Evolutionary conservation across 2,797 vertebrate species (phyloP).

Genomic region (Argya squamiceps): DNA sequence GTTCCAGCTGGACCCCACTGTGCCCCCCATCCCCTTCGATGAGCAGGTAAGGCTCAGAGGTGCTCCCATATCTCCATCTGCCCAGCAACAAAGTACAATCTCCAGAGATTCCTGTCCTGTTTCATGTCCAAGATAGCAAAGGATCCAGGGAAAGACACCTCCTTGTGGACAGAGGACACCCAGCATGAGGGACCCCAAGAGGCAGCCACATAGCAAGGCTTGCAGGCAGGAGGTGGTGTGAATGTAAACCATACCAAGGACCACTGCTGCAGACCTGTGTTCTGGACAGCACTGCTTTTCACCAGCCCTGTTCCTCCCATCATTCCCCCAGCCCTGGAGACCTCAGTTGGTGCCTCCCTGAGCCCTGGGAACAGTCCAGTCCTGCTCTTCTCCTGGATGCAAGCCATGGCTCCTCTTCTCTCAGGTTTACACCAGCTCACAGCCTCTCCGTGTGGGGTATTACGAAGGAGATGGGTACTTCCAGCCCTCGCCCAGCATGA

Average conservation of each 20-base stretch:
- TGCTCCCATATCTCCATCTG: not conserved
- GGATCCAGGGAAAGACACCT: not conserved
- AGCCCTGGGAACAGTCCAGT: not conserved
- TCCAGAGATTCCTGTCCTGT: rapidly evolving
- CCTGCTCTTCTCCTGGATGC: rapidly evolving
- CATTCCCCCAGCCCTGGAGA: not conserved
- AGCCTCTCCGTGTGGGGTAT: slow-evolving; percentile 78
- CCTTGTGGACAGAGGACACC: not conserved
- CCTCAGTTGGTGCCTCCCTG: not conserved
- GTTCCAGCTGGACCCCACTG: slow-evolving; percentile 83
- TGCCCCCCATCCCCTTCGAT: slow-evolving; percentile 83
- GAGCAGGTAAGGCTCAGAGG: slow-evolving; percentile 69
- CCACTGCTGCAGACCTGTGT: not conserved
- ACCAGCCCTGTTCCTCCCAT: not conserved
- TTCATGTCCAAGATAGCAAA: not conserved
- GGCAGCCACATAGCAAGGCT: not conserved
- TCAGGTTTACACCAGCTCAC: slow-evolving; percentile 77
- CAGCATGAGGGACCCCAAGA: not conserved
- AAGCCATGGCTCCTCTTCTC: not conserved
- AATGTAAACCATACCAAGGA: not conserved
- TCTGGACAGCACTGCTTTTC: not conserved
- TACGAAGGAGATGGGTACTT: slow-evolving; percentile 73
- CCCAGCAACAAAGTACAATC: not conserved
- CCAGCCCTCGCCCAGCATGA: slow-evolving; percentile 78
- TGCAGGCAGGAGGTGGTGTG: not conserved